A percentile compares a stretch with the other conserved stretches of the same genome.
These are phyloP conservation scores for Heliconius hermathena DNA, from an alignment of 1,140 invertebrate species.

Conservation along the genomic window DNA sequence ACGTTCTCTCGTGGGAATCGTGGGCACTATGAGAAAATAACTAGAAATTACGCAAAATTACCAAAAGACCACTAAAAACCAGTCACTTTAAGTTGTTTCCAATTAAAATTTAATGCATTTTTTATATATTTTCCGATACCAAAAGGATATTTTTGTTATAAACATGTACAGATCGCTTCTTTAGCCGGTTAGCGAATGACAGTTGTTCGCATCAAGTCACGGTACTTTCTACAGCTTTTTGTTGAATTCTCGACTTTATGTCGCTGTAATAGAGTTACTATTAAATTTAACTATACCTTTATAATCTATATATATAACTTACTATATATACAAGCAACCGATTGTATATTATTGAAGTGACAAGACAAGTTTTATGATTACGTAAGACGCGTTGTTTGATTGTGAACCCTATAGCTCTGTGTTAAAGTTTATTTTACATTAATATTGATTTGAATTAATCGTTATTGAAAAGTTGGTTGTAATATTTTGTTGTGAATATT, in stretches of 20 bases:
- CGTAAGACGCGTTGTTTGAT: background rate
- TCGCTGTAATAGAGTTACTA: background rate
- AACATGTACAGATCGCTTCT: constrained; percentile 2
- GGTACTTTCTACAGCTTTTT: background rate
- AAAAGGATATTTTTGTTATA: background rate
- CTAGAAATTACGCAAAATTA: background rate
- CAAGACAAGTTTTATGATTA: constrained; percentile 4
- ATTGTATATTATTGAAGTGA: constrained; percentile 3
- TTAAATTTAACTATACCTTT: background rate
- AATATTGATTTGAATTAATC: background rate
- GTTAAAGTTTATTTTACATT: background rate
- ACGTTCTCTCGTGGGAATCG: background rate
- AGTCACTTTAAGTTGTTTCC: background rate
- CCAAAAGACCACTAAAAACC: background rate
- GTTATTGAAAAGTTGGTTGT: background rate
- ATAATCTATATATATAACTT: background rate
- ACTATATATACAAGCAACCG: background rate
- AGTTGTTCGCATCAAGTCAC: background rate
- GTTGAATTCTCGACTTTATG: background rate
- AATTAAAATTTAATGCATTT: background rate
- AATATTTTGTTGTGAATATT: background rate
- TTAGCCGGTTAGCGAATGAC: constrained; percentile 2
- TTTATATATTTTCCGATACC: background rate
- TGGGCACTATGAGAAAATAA: background rate
- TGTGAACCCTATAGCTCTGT: background rate